Conservation (phyloP, 2,797 vertebrate species). For the Sitta carolinensis region DNA sequence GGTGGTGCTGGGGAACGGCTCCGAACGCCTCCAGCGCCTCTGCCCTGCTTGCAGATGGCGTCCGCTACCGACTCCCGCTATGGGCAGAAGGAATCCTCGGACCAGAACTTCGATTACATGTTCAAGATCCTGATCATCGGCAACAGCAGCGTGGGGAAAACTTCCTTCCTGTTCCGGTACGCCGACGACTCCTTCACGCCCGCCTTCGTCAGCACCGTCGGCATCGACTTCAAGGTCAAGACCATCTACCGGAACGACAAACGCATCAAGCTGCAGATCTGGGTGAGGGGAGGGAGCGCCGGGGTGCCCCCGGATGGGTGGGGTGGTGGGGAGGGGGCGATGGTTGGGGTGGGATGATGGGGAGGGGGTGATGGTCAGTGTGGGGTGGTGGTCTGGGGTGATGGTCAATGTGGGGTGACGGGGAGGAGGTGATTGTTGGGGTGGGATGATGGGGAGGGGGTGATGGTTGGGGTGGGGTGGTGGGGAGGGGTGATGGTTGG, state of each 20-base stretch:
- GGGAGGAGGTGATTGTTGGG: too few species aligned
- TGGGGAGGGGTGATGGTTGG: too few species aligned
- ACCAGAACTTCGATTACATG: slow-evolving; percentile 98
- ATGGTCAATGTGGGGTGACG: too few species aligned
- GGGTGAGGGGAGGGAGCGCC: slow-evolving; percentile 76
- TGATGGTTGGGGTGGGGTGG: too few species aligned
- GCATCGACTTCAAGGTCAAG: slow-evolving; percentile 99
- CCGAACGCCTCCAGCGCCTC: background rate
- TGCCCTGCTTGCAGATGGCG: slow-evolving; percentile 83
- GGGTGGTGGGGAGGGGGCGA: background rate
- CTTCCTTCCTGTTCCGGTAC: slow-evolving; percentile 97
- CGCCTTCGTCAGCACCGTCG: slow-evolving; percentile 96
- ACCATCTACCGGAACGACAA: slow-evolving; percentile 98
- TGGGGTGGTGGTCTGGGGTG: too few species aligned
- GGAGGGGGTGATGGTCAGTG: background rate
- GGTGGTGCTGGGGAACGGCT: fast-evolving
- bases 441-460: too few species aligned
- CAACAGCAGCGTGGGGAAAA: slow-evolving; percentile 98
- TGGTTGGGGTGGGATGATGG: fast-evolving
- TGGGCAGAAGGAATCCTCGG: slow-evolving; percentile 93
- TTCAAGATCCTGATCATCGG: slow-evolving; percentile 99
- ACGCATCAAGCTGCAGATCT: slow-evolving; percentile 98
- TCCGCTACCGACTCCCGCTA: slow-evolving; percentile 90
- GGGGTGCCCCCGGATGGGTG: background rate
- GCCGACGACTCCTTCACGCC: slow-evolving; percentile 96